Conservation (phyloP, 2,113 vertebrate species). For the Puma concolor region DNA sequence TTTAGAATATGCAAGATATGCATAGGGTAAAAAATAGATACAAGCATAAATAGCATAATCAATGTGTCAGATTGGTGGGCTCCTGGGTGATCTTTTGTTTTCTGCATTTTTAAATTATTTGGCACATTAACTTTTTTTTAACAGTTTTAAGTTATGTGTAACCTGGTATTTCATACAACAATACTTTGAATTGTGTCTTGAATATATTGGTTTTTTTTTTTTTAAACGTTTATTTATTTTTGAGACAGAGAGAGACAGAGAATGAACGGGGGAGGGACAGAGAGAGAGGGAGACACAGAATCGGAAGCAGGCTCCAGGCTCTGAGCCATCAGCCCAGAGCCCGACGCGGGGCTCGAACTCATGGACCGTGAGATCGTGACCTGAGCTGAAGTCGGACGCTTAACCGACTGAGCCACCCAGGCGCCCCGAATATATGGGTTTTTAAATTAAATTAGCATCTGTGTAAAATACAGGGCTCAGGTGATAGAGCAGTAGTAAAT, state of each 20-base stretch:
- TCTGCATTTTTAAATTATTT: neutral
- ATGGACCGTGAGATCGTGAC: too few species aligned
- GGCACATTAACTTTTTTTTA: neutral
- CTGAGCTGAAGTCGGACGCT: too few species aligned
- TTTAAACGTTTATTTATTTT: too few species aligned
- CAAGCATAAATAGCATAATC: neutral
- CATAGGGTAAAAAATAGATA: neutral
- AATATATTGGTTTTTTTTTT: neutral
- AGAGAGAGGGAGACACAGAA: too few species aligned
- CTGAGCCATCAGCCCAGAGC: too few species aligned
- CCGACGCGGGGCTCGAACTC: too few species aligned
- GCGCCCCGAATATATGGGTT: neutral
- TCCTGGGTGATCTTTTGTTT: neutral
- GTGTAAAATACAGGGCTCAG: neutral
- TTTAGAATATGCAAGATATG: neutral
- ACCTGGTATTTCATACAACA: slow-evolving; percentile 10
- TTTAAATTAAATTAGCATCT: neutral
- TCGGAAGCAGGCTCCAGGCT: too few species aligned
- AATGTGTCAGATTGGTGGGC: neutral
- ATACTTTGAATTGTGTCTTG: neutral
- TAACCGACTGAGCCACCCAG: too few species aligned
- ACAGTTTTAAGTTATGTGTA: slow-evolving; percentile 14
- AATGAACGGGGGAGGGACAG: too few species aligned
- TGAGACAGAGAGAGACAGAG: too few species aligned
- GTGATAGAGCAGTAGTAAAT: neutral